A percentile compares a stretch with the other conserved stretches of the same genome.
These are phyloP conservation scores for Vanessa cardui DNA, from an alignment of 2,888 invertebrate species.

Conservation along the genomic window DNA sequence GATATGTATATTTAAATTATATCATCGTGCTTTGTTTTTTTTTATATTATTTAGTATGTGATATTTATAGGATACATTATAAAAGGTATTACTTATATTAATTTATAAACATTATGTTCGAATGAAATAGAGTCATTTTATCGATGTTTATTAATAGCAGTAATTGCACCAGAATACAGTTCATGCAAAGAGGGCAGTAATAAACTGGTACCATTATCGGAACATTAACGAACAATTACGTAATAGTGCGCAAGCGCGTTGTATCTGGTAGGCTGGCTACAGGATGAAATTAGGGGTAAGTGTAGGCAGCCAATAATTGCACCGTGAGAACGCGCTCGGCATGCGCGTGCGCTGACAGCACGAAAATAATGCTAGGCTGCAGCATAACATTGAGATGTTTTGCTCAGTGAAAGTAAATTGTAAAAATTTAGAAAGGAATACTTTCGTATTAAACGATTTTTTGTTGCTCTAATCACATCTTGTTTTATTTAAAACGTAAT, in stretches of 20 bases:
- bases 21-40: too few relatives aligned
- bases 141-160: constrained; percentile 7
- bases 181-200: constrained; percentile 8
- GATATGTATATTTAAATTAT: too few relatives aligned
- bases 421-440: constrained; percentile 21
- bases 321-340: constrained; percentile 67
- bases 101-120: too few relatives aligned
- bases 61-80: too few relatives aligned
- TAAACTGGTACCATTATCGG: constrained; percentile 14
- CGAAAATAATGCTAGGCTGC: constrained; percentile 30
- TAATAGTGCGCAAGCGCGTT: constrained; percentile 15
- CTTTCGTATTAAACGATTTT: constrained; percentile 2
- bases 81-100: too few relatives aligned
- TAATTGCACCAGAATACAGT: neutral
- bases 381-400: constrained; percentile 17
- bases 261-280: constrained; percentile 54
- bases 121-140: neutral
- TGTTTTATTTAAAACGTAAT: too few relatives aligned
- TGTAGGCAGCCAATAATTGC: constrained; percentile 76
- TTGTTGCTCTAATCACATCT: neutral
- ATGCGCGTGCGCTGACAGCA: constrained; percentile 44
- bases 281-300: constrained; percentile 72
- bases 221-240: constrained; percentile 10
- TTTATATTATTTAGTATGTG: too few relatives aligned
- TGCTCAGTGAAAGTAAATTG: constrained; percentile 22